phyloP scores from a whole-genome alignment of 2,888 invertebrate species.

The Malthinus seriepunctatus region DNA sequence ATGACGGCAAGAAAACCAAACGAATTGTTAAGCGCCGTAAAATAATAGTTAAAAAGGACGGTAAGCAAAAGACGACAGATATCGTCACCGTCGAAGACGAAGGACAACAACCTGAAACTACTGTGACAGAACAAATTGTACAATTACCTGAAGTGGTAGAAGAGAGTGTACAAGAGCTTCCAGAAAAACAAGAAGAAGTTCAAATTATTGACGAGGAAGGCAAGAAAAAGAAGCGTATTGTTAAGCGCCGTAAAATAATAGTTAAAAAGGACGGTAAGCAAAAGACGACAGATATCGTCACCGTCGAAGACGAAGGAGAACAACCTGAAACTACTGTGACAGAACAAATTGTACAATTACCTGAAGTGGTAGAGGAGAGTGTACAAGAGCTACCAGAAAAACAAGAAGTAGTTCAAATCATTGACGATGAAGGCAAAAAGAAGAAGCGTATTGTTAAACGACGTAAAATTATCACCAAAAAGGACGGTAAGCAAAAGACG shows the following conservation, averaged over 20 bases:
- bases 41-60: constrained; percentile 52
- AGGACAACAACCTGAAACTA: constrained; percentile 39
- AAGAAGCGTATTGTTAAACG: constrained; percentile 48
- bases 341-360: constrained; percentile 32
- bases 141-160: constrained; percentile 22
- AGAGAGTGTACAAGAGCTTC: constrained; percentile 20
- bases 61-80: constrained; percentile 47
- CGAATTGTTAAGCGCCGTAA: constrained; percentile 47
- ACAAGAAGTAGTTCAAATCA: constrained; percentile 26
- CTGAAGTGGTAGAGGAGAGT: constrained; percentile 1
- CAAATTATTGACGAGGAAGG: constrained; percentile 39
- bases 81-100: constrained; percentile 43
- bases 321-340: constrained; percentile 39
- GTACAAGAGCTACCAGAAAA: constrained; percentile 40
- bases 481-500: constrained; percentile 41
- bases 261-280: constrained; percentile 38
- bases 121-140: constrained; percentile 39
- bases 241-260: constrained; percentile 38
- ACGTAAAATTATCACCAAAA: constrained; percentile 36
- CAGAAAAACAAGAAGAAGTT: constrained; percentile 45
- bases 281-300: constrained; percentile 45
- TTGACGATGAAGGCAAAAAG: constrained; percentile 33
- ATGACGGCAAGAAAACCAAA: constrained; percentile 42
- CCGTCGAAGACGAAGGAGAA: constrained; percentile 45
- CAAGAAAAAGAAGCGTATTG: constrained; percentile 36